Evolutionary conservation across 2,888 invertebrate species (phyloP).

Genomic region (Xestia c-nigrum): DNA sequence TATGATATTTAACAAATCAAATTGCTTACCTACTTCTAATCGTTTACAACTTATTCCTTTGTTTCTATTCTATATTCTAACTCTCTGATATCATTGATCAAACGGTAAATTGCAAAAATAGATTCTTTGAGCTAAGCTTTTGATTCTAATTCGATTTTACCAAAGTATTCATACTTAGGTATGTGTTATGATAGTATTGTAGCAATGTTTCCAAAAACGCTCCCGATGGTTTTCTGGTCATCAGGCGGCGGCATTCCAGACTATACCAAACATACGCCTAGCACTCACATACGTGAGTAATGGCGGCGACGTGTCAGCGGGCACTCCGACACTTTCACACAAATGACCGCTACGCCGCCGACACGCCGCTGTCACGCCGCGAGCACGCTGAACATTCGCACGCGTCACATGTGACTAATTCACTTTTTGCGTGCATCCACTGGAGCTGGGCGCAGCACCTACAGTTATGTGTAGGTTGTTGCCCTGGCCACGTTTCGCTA

Average conservation of each 20-base stretch:
- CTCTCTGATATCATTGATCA: not conserved
- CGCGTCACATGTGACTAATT: constrained; percentile 45
- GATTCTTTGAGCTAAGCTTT: no score
- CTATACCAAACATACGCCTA: not conserved
- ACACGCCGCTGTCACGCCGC: constrained; percentile 5
- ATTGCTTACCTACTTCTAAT: not conserved
- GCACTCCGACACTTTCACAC: constrained; percentile 37
- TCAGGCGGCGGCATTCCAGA: not conserved
- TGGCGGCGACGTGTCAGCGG: constrained; percentile 29
- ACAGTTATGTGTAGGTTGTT: not conserved
- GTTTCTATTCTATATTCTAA: not conserved
- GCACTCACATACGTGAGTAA: constrained; percentile 39
- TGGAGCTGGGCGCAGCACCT: not conserved
- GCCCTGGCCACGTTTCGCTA: constrained; percentile 6
- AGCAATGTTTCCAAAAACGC: not conserved
- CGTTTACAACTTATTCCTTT: not conserved
- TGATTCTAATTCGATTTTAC: not conserved
- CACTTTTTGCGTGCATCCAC: constrained; percentile 52
- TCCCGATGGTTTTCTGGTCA: not conserved
- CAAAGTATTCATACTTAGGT: not conserved
- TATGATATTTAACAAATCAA: not conserved
- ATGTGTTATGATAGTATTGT: not conserved
- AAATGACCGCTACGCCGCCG: constrained; percentile 16
- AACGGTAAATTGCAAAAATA: not conserved
- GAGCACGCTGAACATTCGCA: constrained; percentile 3